These are phyloP conservation scores for Bufo bufo DNA, from an alignment of 2,113 vertebrate species.

Conservation along the genomic window DNA sequence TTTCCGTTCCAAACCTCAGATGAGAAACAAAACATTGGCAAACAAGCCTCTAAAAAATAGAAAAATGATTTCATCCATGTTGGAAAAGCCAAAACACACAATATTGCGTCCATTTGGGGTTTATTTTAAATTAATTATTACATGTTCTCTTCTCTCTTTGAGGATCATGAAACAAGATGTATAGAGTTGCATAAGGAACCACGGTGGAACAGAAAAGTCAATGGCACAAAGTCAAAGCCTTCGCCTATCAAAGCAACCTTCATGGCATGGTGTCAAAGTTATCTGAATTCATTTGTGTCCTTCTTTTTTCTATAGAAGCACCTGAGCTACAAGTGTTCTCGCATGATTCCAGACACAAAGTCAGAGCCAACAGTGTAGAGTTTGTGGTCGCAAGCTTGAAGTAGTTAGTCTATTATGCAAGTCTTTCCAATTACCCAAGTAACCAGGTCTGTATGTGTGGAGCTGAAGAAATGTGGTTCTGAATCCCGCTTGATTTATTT, in stretches of 20 bases:
- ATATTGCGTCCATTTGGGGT: slow-evolving; percentile 75
- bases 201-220: slow-evolving; percentile 35
- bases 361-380: slow-evolving; percentile 1
- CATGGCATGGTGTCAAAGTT: slow-evolving; percentile 36
- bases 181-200: slow-evolving; percentile 52
- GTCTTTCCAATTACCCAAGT: slow-evolving; percentile 52
- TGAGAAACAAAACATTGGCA: slow-evolving; percentile 74
- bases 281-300: slow-evolving; percentile 33
- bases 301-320: slow-evolving; percentile 14
- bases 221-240: slow-evolving; percentile 49
- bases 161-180: slow-evolving; percentile 73
- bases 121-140: slow-evolving; percentile 81
- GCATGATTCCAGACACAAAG: slow-evolving; percentile 12
- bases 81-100: slow-evolving; percentile 75
- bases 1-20: slow-evolving; percentile 69
- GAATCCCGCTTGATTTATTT: slow-evolving; percentile 63
- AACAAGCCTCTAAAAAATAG: slow-evolving; percentile 58
- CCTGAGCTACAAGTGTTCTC: slow-evolving; percentile 51
- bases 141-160: slow-evolving; percentile 75
- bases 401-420: slow-evolving; percentile 54
- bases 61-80: slow-evolving; percentile 74
- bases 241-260: slow-evolving; percentile 48
- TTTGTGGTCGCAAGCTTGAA: slow-evolving; percentile 46
- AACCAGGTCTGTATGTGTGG: slow-evolving; percentile 42
- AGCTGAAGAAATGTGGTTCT: slow-evolving; percentile 57